Conservation (phyloP, 2,888 invertebrate genomes). For the Oscheius onirici region DNA sequence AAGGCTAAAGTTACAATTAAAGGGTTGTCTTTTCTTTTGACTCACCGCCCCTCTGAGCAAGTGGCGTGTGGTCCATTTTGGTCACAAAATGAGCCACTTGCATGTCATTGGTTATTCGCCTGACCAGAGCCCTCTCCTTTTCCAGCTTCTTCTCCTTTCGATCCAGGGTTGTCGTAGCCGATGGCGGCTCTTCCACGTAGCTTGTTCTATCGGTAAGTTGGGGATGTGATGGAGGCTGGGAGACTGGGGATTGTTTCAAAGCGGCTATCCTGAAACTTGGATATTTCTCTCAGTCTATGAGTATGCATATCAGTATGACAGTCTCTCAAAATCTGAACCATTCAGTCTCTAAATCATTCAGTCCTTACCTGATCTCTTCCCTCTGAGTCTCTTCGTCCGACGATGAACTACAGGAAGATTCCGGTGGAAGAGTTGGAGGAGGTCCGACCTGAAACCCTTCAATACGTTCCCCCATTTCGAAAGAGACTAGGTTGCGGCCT, state of each 20-base stretch:
- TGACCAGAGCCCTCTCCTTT: slow-evolving; percentile 45
- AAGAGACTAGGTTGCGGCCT: neutral
- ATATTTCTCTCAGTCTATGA: neutral
- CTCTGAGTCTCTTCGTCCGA: slow-evolving; percentile 14
- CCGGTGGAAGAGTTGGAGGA: slow-evolving; percentile 15
- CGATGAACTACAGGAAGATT: neutral
- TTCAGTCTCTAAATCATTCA: no score
- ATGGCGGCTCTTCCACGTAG: slow-evolving; percentile 56
- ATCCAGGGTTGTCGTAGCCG: slow-evolving; percentile 46
- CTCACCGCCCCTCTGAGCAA: neutral
- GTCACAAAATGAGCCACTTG: slow-evolving; percentile 57
- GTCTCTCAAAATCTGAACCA: no score
- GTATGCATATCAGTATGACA: no score
- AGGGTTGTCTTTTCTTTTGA: no score
- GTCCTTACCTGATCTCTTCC: slow-evolving; percentile 17
- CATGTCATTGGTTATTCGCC: slow-evolving; percentile 53
- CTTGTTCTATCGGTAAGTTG: slow-evolving; percentile 46
- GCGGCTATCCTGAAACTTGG: neutral
- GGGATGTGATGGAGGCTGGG: slow-evolving; percentile 32
- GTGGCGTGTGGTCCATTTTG: slow-evolving; percentile 41
- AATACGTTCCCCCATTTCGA: neutral
- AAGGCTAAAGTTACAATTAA: slow-evolving; percentile 42
- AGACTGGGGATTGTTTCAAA: slow-evolving; percentile 29
- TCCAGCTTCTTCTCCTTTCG: slow-evolving; percentile 45
- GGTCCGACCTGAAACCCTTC: slow-evolving; percentile 3